Base-by-base conservation (phyloP, 2,113 vertebrate genomes). In the Gasterosteus aculeatus region DNA sequence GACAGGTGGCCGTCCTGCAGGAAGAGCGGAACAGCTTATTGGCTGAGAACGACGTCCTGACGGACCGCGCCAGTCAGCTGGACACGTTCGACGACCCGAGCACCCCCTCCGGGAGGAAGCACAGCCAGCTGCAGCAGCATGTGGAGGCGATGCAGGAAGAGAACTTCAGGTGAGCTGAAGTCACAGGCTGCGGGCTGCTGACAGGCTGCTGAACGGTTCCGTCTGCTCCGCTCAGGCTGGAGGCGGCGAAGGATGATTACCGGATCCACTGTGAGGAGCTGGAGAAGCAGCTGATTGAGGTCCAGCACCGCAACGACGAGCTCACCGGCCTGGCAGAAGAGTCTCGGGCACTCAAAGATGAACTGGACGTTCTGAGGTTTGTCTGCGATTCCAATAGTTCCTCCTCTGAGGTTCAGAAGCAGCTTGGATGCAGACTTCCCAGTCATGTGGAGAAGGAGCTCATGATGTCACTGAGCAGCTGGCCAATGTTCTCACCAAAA, bases 221-320 rank as follows among this genome's bases (percentile, higher is more conserved):
- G 9, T 80, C 31, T 85, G 11, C 49, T 72, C 39, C 54, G 18
- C 33, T 35, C 44, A 99, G 98, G 85, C 95, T 99, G 83, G 98
- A 99, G 93, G 96, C 96, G 69, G 97, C 97, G 56, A 99, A 99
- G 90, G 98, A 99, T 86, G 98, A 99, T 90, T 99, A 99, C 90
- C 95, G 97, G 63, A 95, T 96, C 90, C 98, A 99, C 88, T 99
- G 98, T 88, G 97, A 99, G 89, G 97, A 99, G 75, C 87, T 99
- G 79, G 97, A 99, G 91, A 97, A 96, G 78, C 97, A 99, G 65
- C 72, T 99, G 67, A 95, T 99, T 70, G 98, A 99, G 78, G 93
- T 98, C 76, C 98, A 99, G 56, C 97, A 99, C 38, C 95, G 97
- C 41, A 99, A 97, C 19, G 96, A 98, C 62, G 97, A 98, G 79